Conservation (phyloP, 2,888 invertebrate species). For the Agrilus cyanescens region DNA sequence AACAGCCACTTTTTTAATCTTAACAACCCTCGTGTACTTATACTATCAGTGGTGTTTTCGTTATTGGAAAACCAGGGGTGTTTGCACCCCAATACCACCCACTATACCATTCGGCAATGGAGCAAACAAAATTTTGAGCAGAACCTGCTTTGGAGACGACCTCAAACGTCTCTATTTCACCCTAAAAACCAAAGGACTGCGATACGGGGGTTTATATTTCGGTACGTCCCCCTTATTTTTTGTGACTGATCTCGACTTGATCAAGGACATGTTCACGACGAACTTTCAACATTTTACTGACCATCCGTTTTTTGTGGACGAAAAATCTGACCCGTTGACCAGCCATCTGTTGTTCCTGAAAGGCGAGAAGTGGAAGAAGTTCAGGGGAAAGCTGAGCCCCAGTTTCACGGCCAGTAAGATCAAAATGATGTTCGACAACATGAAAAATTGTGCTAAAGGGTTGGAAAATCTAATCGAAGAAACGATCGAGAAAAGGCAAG, state of each 20-base stretch:
- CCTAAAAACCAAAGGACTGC: conserved; percentile 6
- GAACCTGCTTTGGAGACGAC: conserved; percentile 6
- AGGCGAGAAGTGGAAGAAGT: conserved; percentile 44
- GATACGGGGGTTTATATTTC: conserved; percentile 12
- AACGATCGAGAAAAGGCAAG: neutral
- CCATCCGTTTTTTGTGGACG: conserved; percentile 43
- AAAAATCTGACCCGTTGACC: conserved; percentile 42
- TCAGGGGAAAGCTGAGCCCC: conserved; percentile 43
- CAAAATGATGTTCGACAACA: conserved; percentile 14
- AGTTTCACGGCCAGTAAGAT: conserved; percentile 18
- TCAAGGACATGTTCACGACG: conserved; percentile 38
- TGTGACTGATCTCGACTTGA: conserved; percentile 11
- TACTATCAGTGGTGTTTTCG: conserved; percentile 9
- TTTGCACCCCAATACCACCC: conserved; percentile 13
- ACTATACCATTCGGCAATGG: conserved; percentile 20
- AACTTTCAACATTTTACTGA: conserved; percentile 49
- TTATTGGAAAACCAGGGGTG: conserved; percentile 13
- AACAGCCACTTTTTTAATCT: neutral
- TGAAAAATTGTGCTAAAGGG: conserved; percentile 8
- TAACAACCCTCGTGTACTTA: neutral
- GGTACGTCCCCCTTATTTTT: conserved; percentile 10
- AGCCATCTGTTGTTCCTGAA: conserved; percentile 41
- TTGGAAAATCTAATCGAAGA: conserved; percentile 8
- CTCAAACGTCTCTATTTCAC: conserved; percentile 8
- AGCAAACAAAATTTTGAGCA: conserved; percentile 7